phyloP scores from a whole-genome alignment of 1,140 invertebrate genomes.

The Amyelois transitella region DNA sequence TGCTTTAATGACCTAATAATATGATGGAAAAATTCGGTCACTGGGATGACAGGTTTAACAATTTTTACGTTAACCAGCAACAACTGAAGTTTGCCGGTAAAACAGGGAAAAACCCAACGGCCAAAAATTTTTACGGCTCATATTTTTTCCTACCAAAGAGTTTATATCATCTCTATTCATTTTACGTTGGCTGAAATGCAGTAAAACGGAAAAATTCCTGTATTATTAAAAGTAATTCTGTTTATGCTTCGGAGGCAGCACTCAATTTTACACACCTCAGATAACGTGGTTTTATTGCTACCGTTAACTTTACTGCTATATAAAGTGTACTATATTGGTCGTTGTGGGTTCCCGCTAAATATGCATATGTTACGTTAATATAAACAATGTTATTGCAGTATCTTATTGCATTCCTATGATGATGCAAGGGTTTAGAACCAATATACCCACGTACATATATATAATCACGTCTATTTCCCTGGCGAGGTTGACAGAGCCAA shows the following conservation, averaged over 20 bases:
- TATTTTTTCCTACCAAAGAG: background rate
- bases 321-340: constrained; percentile 25
- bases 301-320: constrained; percentile 42
- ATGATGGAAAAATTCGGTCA: too few relatives aligned
- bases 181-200: background rate
- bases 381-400: background rate
- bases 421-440: background rate
- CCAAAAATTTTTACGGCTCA: background rate
- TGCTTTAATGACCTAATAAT: too few relatives aligned
- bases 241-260: constrained; percentile 17
- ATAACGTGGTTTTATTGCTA: constrained; percentile 46
- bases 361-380: background rate
- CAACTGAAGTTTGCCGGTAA: too few relatives aligned
- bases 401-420: background rate
- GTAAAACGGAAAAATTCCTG: constrained; percentile 7
- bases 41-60: too few relatives aligned
- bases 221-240: constrained; percentile 10
- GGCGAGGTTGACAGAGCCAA: too few relatives aligned
- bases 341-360: background rate
- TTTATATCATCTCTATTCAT: background rate
- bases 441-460: background rate
- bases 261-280: constrained; percentile 39
- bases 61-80: too few relatives aligned
- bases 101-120: too few relatives aligned
- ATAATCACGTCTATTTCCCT: too few relatives aligned